A percentile compares a stretch with the other conserved stretches of the same genome.
Conservation (phyloP, 2,888 invertebrate genomes). For the Anagyrus pseudococci region DNA sequence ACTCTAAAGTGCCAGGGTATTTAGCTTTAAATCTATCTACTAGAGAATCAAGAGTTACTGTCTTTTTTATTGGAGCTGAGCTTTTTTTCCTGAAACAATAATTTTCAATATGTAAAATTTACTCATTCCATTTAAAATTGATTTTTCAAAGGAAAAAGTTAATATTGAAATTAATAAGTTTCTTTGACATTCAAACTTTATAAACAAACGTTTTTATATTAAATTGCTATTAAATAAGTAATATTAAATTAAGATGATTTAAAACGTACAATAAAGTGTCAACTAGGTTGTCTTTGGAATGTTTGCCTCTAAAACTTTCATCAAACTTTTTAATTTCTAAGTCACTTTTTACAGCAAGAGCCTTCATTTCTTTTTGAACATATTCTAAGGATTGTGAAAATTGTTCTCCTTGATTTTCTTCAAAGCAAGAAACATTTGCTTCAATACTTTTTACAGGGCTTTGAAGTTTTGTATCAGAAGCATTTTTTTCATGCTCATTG, state of each 20-base stretch:
- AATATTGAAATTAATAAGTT: too few relatives aligned
- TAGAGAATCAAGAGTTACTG: constrained; percentile 38
- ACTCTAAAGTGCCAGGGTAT: constrained; percentile 44
- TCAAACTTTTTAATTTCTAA: not conserved
- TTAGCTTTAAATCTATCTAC: constrained; percentile 39
- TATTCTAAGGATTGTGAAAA: not conserved
- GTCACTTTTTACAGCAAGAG: not conserved
- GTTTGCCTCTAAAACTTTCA: not conserved
- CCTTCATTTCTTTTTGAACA: not conserved
- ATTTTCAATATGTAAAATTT: not conserved
- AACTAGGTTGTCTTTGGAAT: not conserved
- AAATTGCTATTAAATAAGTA: not conserved
- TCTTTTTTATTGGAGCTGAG: constrained; percentile 6
- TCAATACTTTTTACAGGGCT: not conserved
- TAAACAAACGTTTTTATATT: not conserved
- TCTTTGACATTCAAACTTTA: not conserved
- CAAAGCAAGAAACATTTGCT: not conserved
- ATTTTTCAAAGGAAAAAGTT: not conserved
- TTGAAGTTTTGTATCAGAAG: too few relatives aligned
- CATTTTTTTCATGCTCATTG: too few relatives aligned
- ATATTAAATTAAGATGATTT: not conserved
- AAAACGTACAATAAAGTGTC: not conserved
- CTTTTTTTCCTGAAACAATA: constrained; percentile 6
- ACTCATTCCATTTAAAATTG: too few relatives aligned
- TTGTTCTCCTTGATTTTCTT: not conserved